phyloP scores from a whole-genome alignment of 2,113 vertebrate genomes.

The Dryoscopus gambensis region DNA sequence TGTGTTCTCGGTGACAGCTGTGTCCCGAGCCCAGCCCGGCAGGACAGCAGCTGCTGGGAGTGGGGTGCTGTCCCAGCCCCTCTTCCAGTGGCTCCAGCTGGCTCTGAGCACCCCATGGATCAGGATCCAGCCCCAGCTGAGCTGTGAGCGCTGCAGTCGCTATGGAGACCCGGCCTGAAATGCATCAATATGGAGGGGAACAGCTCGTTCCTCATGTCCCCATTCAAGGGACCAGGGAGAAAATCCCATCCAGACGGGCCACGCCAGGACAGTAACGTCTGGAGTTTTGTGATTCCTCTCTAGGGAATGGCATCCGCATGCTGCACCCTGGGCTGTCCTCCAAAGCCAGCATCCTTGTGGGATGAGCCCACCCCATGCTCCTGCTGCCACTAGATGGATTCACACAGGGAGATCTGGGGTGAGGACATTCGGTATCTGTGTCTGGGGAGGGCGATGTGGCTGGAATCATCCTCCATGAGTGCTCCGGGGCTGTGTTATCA shows the following conservation, averaged over 20 bases:
- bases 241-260: neutral
- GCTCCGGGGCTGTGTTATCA: neutral
- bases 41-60: neutral
- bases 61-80: neutral
- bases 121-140: neutral
- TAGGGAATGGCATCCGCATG: neutral
- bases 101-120: neutral
- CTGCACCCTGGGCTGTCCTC: neutral
- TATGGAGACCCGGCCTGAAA: conserved; percentile 1
- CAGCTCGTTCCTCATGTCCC: neutral
- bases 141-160: neutral
- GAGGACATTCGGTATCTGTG: rapidly evolving
- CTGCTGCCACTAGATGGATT: neutral
- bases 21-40: neutral
- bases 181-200: conserved; percentile 19
- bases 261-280: rapidly evolving
- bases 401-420: neutral
- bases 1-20: neutral
- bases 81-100: neutral
- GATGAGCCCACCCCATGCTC: neutral
- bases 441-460: neutral
- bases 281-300: neutral
- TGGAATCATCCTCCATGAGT: neutral
- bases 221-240: neutral
- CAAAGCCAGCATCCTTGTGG: neutral